Evolutionary conservation across 2,113 vertebrate genomes (phyloP), one percentile per base, ranked within the genome.

Genomic region (Rattus norvegicus): DNA sequence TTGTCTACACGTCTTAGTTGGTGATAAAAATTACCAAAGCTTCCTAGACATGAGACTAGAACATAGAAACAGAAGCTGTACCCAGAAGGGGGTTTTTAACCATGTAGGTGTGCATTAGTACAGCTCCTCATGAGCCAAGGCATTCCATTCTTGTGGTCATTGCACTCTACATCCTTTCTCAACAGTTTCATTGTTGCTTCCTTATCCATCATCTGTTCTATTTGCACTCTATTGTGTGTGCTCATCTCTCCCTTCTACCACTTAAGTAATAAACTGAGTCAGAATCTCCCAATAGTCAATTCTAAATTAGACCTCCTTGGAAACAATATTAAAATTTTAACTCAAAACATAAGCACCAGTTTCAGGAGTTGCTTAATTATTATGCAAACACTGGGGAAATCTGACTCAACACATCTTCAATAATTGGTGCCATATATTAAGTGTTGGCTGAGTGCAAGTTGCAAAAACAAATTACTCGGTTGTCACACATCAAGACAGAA

Each of bases 381-480:
- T 92, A 81, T 72, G 52, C 52, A 96, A 69, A 92, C 80, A 86
- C 69, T 75, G 28, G 72, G 88, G 85, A 94, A 97, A 93, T 97
- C 33, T 94, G 93, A 92, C 77, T 96, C 79, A 91, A 92, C 65
- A 54, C 56, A 92, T 94, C 70, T 92, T 85, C 91, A 93, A 77
- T 97, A 96, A 97, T 63, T 96, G 59, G 43, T 95, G 88, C 47
- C 43, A 91, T 92, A 84, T 95, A 88, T 97, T 96, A 90, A 96
- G 73, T 85, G 28, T 65, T 94, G 54, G 2, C 69, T 91, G 43
- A 92, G 28, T n/a, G 22, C 52, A 92, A 80, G 88, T 85, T 93
- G 90, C 73, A 94, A 92, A 90, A 77, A 30, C 69, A 94, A 95
- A 96, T 95, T 92, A 73, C 22, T 85, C 47, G 75, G 36, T 93